These are phyloP conservation scores for Arothron firmamentum DNA, from an alignment of 2,113 vertebrate genomes.

Conservation along the genomic window DNA sequence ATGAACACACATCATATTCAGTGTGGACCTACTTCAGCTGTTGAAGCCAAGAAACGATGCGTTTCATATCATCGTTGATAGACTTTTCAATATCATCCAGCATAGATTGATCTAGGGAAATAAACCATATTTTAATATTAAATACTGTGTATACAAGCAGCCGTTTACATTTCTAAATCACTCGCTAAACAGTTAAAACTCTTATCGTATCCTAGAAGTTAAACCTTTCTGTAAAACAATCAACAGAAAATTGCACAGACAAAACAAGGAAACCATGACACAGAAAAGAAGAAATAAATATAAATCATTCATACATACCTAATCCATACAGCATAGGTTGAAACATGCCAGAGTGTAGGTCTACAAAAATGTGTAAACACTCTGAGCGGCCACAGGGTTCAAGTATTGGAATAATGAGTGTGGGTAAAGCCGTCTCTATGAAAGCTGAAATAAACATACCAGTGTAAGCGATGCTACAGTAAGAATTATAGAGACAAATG, in stretches of 20 bases:
- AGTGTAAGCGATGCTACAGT: neutral
- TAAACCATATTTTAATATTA: neutral
- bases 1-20: neutral
- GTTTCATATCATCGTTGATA: conserved; percentile 95
- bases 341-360: conserved; percentile 98
- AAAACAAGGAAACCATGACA: neutral
- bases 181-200: too few species aligned
- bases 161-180: too few species aligned
- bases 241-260: too few species aligned
- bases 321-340: conserved; percentile 96
- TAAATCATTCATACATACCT: conserved; percentile 74
- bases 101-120: conserved; percentile 83
- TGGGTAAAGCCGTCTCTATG: conserved; percentile 92
- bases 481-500: neutral
- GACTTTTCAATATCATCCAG: conserved; percentile 95
- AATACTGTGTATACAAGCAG: neutral
- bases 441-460: conserved; percentile 77
- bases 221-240: too few species aligned
- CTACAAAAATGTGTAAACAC: conserved; percentile 97
- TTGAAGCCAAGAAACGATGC: conserved; percentile 90
- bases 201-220: too few species aligned
- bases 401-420: conserved; percentile 91
- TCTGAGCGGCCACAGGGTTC: conserved; percentile 95
- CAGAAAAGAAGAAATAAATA: neutral
- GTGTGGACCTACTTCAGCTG: conserved; percentile 86